Evolutionary conservation across 2,797 vertebrate genomes (phyloP).

Genomic region (Cichlasoma orientale): DNA sequence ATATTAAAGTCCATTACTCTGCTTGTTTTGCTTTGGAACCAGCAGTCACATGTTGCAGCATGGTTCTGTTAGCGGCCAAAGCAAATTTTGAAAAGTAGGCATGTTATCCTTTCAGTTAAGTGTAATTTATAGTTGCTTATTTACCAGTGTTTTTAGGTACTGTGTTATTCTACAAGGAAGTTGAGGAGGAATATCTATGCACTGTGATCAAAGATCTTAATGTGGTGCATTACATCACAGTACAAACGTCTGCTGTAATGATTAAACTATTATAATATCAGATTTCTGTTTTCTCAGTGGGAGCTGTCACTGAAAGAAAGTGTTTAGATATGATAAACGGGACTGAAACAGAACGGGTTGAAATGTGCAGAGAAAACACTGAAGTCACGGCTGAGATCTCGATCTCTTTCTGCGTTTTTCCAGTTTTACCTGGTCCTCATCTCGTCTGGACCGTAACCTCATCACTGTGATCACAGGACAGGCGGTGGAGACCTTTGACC

Average conservation of each 20-base stretch:
- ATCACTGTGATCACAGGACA: constrained; percentile 94
- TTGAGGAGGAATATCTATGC: background rate
- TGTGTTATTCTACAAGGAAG: background rate
- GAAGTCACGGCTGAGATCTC: constrained; percentile 1
- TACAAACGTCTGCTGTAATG: constrained; percentile 15
- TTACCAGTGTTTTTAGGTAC: background rate
- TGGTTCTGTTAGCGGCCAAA: background rate
- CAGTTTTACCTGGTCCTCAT: constrained; percentile 96
- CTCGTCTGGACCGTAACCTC: constrained; percentile 91
- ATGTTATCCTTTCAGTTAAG: background rate
- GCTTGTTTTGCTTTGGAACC: background rate
- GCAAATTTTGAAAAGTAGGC: background rate
- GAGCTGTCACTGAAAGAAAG: background rate
- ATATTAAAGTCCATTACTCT: background rate
- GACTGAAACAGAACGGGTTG: background rate
- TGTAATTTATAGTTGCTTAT: background rate
- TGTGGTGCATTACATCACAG: constrained; percentile 13
- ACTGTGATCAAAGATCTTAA: constrained; percentile 14
- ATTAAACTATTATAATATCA: constrained; percentile 6
- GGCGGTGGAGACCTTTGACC: constrained; percentile 92
- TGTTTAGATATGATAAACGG: background rate
- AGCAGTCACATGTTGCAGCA: background rate
- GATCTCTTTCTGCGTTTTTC: constrained; percentile 48
- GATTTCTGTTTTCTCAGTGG: background rate
- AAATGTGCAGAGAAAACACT: background rate